phyloP scores from a whole-genome alignment of 1,140 invertebrate genomes.

The Psilanteris sp. region DNA sequence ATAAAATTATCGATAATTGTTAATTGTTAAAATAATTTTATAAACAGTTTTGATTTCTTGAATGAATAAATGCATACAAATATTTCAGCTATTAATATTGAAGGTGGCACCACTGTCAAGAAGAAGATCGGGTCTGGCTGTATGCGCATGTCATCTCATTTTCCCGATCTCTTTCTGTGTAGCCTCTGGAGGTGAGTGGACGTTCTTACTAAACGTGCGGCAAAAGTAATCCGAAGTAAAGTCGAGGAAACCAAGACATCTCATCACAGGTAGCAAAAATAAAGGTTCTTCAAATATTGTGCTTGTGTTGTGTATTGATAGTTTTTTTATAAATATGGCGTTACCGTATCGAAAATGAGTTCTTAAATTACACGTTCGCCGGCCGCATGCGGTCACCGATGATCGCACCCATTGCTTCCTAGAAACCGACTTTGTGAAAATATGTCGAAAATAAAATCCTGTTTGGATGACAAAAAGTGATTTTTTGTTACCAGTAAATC shows the following conservation, averaged over 20 bases:
- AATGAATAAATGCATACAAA: background rate
- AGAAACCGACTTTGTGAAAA: too few species aligned
- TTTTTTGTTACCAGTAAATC: background rate
- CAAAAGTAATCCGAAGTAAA: constrained; percentile 70
- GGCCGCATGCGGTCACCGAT: constrained; percentile 54
- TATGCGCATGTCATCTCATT: constrained; percentile 77
- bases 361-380: constrained; percentile 63
- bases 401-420: too few species aligned
- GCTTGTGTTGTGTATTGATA: constrained; percentile 66
- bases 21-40: background rate
- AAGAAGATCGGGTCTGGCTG: constrained; percentile 15
- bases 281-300: constrained; percentile 54
- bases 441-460: too few species aligned
- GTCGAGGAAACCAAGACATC: constrained; percentile 65
- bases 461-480: background rate
- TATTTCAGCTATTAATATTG: background rate
- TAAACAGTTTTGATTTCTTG: background rate
- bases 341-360: constrained; percentile 20
- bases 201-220: constrained; percentile 63
- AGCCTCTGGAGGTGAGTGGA: constrained; percentile 82
- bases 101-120: constrained; percentile 19
- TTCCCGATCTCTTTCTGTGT: constrained; percentile 81
- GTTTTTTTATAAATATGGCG: constrained; percentile 56
- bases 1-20: background rate
- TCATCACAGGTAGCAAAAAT: constrained; percentile 69